Percentiles rank a stretch among this genome's conserved stretches.
phyloP scores from a whole-genome alignment of 1,140 invertebrate genomes.

The Caenorhabditis inopinata region DNA sequence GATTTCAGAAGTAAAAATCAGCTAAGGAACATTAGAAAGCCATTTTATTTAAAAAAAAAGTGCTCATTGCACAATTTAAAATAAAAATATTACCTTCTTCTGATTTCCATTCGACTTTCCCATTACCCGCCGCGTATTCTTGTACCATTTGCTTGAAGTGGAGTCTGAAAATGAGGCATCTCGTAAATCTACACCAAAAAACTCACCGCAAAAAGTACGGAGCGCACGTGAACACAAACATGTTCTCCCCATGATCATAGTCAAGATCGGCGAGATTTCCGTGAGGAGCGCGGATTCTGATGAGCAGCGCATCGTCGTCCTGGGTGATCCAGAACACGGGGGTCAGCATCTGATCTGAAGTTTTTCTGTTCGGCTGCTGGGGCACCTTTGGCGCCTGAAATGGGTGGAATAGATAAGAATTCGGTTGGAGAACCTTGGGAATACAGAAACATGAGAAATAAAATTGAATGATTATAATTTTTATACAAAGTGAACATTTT shows the following conservation, averaged over 20 bases:
- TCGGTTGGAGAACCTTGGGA: too few relatives aligned
- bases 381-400: neutral
- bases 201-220: slow-evolving; percentile 39
- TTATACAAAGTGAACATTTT: neutral
- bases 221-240: slow-evolving; percentile 39
- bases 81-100: slow-evolving; percentile 38
- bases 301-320: slow-evolving; percentile 26
- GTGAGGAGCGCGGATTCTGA: slow-evolving; percentile 36
- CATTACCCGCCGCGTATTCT: slow-evolving; percentile 12
- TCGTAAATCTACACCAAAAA: neutral
- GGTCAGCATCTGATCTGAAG: slow-evolving; percentile 27
- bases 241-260: slow-evolving; percentile 23
- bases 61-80: too few relatives aligned
- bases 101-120: slow-evolving; percentile 17
- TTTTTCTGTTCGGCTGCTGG: neutral
- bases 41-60: too few relatives aligned
- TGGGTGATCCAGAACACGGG: slow-evolving; percentile 39
- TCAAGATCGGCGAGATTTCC: slow-evolving; percentile 35
- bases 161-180: neutral
- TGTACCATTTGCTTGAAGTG: slow-evolving; percentile 19
- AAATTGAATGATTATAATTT: too few relatives aligned
- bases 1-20: too few relatives aligned
- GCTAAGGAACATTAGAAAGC: too few relatives aligned
- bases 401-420: neutral
- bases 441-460: too few relatives aligned